These are phyloP conservation scores for Channallabes apus DNA, from an alignment of 2,797 vertebrate species.

Conservation along the genomic window DNA sequence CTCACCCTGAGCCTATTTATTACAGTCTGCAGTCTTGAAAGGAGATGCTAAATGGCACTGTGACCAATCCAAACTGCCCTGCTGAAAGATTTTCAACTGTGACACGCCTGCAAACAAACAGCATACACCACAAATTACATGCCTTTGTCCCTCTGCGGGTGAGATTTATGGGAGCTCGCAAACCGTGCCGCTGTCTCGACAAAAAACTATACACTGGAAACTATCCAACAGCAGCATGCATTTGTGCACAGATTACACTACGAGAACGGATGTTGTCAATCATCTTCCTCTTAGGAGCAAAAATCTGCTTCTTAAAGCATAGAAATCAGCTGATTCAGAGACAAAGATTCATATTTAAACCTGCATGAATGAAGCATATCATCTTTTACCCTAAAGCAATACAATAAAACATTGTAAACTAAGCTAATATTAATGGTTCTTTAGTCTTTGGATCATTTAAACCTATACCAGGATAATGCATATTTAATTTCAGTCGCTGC, in stretches of 20 bases:
- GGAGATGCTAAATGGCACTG: not conserved
- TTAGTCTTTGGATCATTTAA: not conserved
- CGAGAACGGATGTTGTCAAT: constrained; percentile 4
- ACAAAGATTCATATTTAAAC: not conserved
- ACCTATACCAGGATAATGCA: not conserved
- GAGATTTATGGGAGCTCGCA: constrained; percentile 43
- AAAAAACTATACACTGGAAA: not conserved
- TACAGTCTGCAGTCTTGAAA: not conserved
- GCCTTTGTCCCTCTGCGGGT: not conserved
- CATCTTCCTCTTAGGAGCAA: not conserved
- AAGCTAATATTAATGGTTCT: not conserved
- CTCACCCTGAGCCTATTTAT: not conserved
- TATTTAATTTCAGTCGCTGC: not conserved
- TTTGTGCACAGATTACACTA: not conserved
- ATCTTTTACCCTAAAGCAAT: not conserved
- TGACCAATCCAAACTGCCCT: constrained; percentile 31
- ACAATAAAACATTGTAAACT: not conserved
- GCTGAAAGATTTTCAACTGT: constrained; percentile 49
- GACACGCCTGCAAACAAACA: constrained; percentile 43
- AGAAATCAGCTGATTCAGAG: not conserved
- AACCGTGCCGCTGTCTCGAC: constrained; percentile 4
- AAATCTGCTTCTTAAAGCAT: not conserved
- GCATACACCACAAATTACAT: constrained; percentile 48
- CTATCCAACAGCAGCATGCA: not conserved
- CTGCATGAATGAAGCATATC: not conserved